phyloP scores from a whole-genome alignment of 2,888 invertebrate genomes.

The Sesia bembeciformis region DNA sequence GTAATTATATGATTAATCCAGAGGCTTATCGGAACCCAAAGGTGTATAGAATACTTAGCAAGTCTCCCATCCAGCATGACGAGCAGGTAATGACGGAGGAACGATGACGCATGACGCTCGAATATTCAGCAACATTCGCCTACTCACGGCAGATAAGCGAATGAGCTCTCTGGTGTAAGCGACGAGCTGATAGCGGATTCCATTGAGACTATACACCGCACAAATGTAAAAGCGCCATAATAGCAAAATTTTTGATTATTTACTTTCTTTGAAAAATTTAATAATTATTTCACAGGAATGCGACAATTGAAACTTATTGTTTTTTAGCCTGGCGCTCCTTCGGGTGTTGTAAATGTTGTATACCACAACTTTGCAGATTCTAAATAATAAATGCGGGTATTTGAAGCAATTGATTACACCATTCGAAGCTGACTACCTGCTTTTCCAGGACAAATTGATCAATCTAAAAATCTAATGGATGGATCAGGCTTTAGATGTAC shows the following conservation, averaged over 20 bases:
- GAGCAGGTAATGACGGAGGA: slow-evolving; percentile 38
- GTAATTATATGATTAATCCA: too few relatives aligned
- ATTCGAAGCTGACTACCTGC: too few relatives aligned
- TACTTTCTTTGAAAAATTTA: too few relatives aligned
- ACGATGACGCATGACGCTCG: slow-evolving; percentile 41
- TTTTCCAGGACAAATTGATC: too few relatives aligned
- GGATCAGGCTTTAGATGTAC: too few relatives aligned
- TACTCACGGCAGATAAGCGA: slow-evolving; percentile 51
- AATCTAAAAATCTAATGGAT: too few relatives aligned
- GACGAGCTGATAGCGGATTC: background rate
- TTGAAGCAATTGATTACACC: background rate
- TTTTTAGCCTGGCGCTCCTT: background rate
- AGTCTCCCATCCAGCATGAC: background rate
- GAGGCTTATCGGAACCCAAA: too few relatives aligned
- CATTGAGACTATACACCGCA: too few relatives aligned
- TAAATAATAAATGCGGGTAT: background rate
- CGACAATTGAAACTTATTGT: background rate
- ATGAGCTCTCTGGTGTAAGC: slow-evolving; percentile 17
- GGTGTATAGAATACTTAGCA: background rate
- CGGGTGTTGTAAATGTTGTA: background rate
- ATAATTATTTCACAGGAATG: too few relatives aligned
- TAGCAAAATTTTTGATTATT: too few relatives aligned
- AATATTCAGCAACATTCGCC: slow-evolving; percentile 41
- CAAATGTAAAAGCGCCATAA: too few relatives aligned
- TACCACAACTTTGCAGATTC: background rate